Percentiles rank a stretch among this genome's conserved stretches.
phyloP scores from a whole-genome alignment of 2,797 vertebrate species.

The Buceros bicornis region DNA sequence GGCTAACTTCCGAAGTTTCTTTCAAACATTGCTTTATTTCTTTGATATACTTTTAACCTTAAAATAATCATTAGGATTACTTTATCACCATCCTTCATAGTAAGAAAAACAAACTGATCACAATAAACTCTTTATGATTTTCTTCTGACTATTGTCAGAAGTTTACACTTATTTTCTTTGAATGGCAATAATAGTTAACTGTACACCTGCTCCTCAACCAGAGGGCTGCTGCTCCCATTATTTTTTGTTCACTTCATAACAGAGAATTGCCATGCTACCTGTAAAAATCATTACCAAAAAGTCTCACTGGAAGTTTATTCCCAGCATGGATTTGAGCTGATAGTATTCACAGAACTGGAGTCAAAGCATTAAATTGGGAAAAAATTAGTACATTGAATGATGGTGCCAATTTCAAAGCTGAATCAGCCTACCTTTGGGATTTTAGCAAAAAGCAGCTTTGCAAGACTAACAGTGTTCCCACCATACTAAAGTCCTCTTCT shows the following conservation, averaged over 20 bases:
- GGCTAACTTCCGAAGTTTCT: slow-evolving; percentile 53
- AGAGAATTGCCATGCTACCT: background rate
- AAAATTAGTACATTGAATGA: slow-evolving; percentile 4
- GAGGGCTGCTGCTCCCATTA: background rate
- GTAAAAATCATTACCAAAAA: slow-evolving; percentile 40
- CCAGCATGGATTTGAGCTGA: slow-evolving; percentile 2
- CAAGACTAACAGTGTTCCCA: slow-evolving; percentile 13
- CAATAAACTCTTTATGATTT: slow-evolving; percentile 26
- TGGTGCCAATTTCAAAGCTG: background rate
- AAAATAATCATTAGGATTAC: slow-evolving; percentile 22
- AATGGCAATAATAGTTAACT: slow-evolving; percentile 28
- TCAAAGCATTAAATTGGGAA: background rate
- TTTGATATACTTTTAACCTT: slow-evolving; percentile 46
- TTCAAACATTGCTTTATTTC: slow-evolving; percentile 66
- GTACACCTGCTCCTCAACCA: background rate
- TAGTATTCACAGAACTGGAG: background rate
- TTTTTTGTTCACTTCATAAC: slow-evolving; percentile 10
- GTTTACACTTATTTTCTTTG: slow-evolving; percentile 3
- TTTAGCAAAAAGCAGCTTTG: slow-evolving; percentile 59
- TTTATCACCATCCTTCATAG: slow-evolving; percentile 46
- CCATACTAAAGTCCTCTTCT: slow-evolving; percentile 22
- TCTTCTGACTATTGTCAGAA: slow-evolving; percentile 31
- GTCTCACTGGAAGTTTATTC: slow-evolving; percentile 12
- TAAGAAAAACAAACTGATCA: slow-evolving; percentile 49
- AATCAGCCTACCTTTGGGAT: slow-evolving; percentile 28